Evolutionary conservation across 1,140 invertebrate species (phyloP), one percentile per base, ranked within the genome.

Genomic region (Trypoxylus dichotomus): DNA sequence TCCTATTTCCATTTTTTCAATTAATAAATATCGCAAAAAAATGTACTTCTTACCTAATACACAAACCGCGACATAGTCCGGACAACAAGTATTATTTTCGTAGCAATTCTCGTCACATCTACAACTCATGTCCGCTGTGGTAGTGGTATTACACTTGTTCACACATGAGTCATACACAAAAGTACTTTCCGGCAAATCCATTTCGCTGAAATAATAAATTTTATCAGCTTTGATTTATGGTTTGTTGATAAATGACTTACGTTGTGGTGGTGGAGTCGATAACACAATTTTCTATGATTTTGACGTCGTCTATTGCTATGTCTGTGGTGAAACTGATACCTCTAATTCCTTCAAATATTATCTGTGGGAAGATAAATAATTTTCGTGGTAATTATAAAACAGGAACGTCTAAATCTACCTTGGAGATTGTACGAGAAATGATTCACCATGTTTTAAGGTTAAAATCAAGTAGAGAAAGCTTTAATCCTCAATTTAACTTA

Each of bases 261-360:
- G 80, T 83, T 25, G 81, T 80, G 1, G 79, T 68, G 3, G 37
- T 47, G 27, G 77, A 71, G 42, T 84, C 81, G 21, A 68, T 54
- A 13, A 11, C 54, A 78, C 85, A 85, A 76, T 82, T 80, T 37
- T 78, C 73, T n/a, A 83, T 82, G 8, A 86, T 68, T 79, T 78
- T 79, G 0, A 94, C 88, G 83, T 95, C 94, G 83, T 95, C 94
- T 7, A 95, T 88, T 0, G 93, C 93, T 41, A 93, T 93, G 80
- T 94, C 93, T 76, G 93, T 94, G 1, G 91, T 88, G 81, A 91
- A 93, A 78, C 89, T 90, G 0, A 79, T 78, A 0, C 92, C 92
- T 43, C 92, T 86, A 0, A 93, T 87, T 5, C 91, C 93, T 84
- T 93, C 92, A 54, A 95, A 90, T 24, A 94, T 87, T 71, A 95